phyloP scores from a whole-genome alignment of 2,888 invertebrate genomes.

The Plebejus argus region DNA sequence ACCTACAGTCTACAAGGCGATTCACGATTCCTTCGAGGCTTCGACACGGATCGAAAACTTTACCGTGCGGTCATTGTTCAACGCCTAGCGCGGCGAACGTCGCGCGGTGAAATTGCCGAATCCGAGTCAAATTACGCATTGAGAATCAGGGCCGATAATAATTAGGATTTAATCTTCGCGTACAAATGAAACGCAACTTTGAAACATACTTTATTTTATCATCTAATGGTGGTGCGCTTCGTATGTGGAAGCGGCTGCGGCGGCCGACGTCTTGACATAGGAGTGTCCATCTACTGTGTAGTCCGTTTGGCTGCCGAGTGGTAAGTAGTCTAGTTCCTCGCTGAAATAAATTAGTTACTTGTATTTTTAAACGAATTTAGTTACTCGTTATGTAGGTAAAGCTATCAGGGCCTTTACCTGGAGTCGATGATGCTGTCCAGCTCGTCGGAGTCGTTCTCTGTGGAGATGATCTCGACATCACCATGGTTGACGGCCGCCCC shows the following conservation, averaged over 20 bases:
- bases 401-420: background rate
- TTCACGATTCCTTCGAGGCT: too few relatives aligned
- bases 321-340: background rate
- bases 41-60: too few relatives aligned
- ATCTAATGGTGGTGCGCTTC: constrained; percentile 21
- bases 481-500: background rate
- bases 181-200: background rate
- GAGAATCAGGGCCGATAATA: too few relatives aligned
- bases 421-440: background rate
- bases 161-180: too few relatives aligned
- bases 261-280: constrained; percentile 49
- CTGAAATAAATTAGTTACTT: background rate
- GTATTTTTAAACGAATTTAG: too few relatives aligned
- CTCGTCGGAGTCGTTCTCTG: constrained; percentile 6
- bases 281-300: constrained; percentile 46
- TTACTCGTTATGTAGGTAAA: too few relatives aligned
- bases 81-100: too few relatives aligned
- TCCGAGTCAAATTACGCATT: too few relatives aligned
- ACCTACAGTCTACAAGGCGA: too few relatives aligned
- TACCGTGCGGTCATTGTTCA: too few relatives aligned
- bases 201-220: background rate
- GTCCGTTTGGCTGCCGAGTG: constrained; percentile 38
- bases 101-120: too few relatives aligned
- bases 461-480: background rate
- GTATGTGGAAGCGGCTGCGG: constrained; percentile 49